Conservation (phyloP, 2,113 vertebrate species). For the Numenius arquata region DNA sequence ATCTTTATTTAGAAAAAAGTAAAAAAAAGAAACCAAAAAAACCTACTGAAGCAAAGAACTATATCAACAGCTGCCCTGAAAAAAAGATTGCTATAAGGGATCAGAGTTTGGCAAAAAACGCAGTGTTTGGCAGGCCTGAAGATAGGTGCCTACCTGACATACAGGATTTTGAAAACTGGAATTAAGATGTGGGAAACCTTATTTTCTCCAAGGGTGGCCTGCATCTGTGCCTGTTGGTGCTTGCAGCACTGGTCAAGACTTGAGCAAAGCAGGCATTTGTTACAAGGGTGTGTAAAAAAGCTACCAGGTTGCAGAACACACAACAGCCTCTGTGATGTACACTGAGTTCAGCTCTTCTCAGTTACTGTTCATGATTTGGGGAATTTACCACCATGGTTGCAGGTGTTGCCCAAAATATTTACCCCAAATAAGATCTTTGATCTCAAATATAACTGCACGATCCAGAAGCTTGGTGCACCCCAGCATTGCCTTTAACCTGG, state of each 20-base stretch:
- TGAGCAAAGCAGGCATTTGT: not conserved
- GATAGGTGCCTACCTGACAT: not conserved
- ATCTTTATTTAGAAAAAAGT: not conserved
- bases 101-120: not conserved
- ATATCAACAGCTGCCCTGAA: not conserved
- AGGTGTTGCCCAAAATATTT: not conserved
- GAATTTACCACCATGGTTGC: not conserved
- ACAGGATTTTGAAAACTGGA: not conserved
- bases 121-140: not conserved
- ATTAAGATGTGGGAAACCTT: not conserved
- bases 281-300: not conserved
- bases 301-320: not conserved
- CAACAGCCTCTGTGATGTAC: too few species aligned
- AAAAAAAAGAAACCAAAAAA: not conserved
- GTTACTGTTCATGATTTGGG: not conserved
- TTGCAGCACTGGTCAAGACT: not conserved
- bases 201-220: not conserved
- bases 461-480: not conserved
- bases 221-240: accelerated
- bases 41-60: not conserved
- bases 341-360: not conserved
- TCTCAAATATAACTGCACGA: not conserved
- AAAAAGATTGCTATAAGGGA: not conserved
- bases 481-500: not conserved
- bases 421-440: not conserved